These are phyloP conservation scores for Ciconia nigra DNA, from an alignment of 2,797 vertebrate species.

Conservation along the genomic window DNA sequence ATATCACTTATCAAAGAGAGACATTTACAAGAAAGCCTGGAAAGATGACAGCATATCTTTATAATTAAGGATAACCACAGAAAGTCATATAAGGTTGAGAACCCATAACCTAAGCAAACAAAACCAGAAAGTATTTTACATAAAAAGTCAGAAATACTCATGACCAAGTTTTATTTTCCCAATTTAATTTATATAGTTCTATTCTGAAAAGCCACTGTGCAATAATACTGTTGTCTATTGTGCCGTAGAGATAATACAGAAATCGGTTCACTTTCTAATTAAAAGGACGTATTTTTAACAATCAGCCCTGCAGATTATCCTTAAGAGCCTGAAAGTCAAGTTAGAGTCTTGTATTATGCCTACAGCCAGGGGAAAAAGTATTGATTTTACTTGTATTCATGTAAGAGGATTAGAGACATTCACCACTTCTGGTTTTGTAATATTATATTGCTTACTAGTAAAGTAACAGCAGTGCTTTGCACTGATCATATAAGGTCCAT, in stretches of 20 bases:
- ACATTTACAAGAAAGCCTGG: neutral
- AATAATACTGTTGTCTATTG: neutral
- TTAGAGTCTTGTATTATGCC: neutral
- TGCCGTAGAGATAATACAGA: neutral
- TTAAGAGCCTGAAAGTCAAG: neutral
- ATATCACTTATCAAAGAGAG: constrained; percentile 42
- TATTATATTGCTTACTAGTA: too few relatives aligned
- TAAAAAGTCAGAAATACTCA: neutral
- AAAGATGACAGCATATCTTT: neutral
- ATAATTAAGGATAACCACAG: neutral
- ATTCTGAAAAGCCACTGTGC: neutral
- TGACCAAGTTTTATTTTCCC: neutral
- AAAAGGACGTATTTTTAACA: neutral
- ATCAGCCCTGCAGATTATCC: neutral
- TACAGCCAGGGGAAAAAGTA: neutral
- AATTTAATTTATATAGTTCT: neutral
- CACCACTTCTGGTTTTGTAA: neutral
- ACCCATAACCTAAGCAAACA: neutral
- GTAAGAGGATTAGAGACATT: neutral
- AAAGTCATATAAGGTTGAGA: neutral
- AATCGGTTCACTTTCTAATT: neutral
- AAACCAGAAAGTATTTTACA: neutral
- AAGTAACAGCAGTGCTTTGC: neutral
- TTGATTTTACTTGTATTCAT: neutral
- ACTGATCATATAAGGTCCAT: accelerated